Evolutionary conservation across 2,797 vertebrate genomes (phyloP), one percentile per base, ranked within the genome.

Genomic region (Argyrosomus regius): DNA sequence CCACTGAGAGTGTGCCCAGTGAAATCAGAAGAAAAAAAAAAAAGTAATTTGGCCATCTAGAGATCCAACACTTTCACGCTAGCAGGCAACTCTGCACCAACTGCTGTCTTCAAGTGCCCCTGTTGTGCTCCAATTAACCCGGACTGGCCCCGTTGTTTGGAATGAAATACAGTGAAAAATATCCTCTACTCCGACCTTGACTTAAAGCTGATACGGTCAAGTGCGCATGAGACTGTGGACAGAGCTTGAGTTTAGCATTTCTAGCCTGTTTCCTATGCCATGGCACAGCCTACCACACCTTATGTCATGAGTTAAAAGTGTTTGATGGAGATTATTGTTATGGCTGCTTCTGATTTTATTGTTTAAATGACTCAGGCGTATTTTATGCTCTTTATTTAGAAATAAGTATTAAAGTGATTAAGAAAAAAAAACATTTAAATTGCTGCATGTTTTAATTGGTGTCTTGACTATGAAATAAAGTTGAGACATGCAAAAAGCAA

Each of bases 61-160:
- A 54, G 35, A 73, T 56, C 11, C 10, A 65, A 11, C 41, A 20
- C 20, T 75, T 53, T 71, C 35, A 20, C 58, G 68, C 9, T 12
- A 12, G 17, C 18, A 20, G 35, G 10, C 4, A 57, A 54, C 45
- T 64, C 63, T 28, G 41, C 49, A 49, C 14, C 64, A 71, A 16
- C 6, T 72, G 49, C 49, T 63, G 59, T 61, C 60, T 54, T 67
- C 8, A 41, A 39, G 58, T 67, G 48, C 54, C 20, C 18, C 22
- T 18, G 57, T 60, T 56, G 62, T 72, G 59, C 43, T 77, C 28
- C 52, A 61, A 16, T 80, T 64, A 77, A 68, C 72, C 52, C 52
- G 13, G 26, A 45, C 20, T 65, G 35, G 63, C 48, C 20, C 53
- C 54, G 35, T 50, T 62, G 41, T 71, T 74, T 70, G 72, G 45